Evolutionary conservation across 2,113 vertebrate species (phyloP).

Genomic region (Vulpes ferrilata): DNA sequence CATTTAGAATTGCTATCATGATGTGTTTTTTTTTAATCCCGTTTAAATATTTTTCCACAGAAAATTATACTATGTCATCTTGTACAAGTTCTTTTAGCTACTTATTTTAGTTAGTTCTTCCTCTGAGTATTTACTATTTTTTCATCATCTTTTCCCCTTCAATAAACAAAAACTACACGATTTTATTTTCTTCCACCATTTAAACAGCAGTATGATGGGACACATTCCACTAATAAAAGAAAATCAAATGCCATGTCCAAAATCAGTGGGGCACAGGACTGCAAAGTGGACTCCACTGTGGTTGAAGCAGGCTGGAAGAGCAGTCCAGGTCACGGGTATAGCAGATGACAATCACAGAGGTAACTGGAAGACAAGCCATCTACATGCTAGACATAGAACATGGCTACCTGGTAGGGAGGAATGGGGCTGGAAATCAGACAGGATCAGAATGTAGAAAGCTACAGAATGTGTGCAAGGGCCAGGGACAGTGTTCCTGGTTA

Average conservation of each 20-base stretch:
- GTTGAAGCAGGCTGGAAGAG: not conserved
- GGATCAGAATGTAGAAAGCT: not conserved
- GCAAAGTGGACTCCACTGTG: not conserved
- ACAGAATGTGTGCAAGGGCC: not conserved
- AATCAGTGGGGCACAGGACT: not conserved
- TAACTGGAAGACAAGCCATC: no score
- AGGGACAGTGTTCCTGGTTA: no score
- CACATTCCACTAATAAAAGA: not conserved
- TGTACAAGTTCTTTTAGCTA: not conserved
- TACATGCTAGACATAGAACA: no score
- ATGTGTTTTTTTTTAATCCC: not conserved
- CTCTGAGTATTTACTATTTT: not conserved
- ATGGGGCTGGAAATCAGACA: not conserved
- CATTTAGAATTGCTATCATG: not conserved
- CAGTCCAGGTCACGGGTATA: not conserved
- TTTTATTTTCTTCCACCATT: constrained; percentile 6
- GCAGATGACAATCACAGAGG: not conserved
- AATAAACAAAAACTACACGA: not conserved
- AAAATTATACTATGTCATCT: not conserved
- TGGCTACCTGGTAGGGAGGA: not conserved
- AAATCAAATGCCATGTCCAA: not conserved
- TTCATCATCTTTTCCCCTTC: not conserved
- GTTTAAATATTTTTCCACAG: not conserved
- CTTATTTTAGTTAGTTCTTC: not conserved
- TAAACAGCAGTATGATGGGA: not conserved